Evolutionary conservation across 2,113 vertebrate genomes (phyloP), one percentile per base, ranked within the genome.

Genomic region (Heterotis niloticus): DNA sequence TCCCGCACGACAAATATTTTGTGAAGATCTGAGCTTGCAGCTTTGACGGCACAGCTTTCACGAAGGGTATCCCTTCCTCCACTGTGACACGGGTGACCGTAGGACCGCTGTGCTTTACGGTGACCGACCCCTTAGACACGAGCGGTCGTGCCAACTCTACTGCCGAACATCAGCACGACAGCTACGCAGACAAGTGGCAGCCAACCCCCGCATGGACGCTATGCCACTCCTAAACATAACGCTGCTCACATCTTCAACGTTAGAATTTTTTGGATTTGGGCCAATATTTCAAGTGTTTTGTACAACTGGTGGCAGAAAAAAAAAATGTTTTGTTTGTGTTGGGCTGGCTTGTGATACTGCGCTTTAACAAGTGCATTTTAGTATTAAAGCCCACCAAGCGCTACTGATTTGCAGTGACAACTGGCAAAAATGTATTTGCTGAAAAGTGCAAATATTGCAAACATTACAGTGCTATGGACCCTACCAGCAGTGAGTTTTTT

Each of bases 401-500:
- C 29, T 54, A 28, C 76, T 18, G 56, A 56, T 74, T 44, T 10
- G n/a, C 51, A 13, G 24, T 59, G 52, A 68, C 26, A 69, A 34
- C 18, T 20, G 34, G 29, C n/a, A 26, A 56, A 65, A 68, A 28
- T 26, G 54, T 57, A 56, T 24, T 59, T 68, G 2, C 64, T 13
- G 65, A 77, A 52, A 69, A 51, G 68, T 18, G 52, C 64, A 29
- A 56, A 69, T 26, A 34, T 69, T 59, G 26, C 57, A n/a, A n/a
- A n/a, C 51, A 67, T 78, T n/a, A 34, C 28, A 34, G 5, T 64
- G 9, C 59, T 57, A 9, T 14, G 9, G 13, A 44, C 74, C 74
- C n/a, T n/a, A n/a, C n/a, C n/a, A n/a, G n/a, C n/a, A n/a, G n/a
- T 18, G 28, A 57, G 52, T 24, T 57, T 24, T 75, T 17, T 52